Evolutionary conservation across 2,113 vertebrate species (phyloP), one percentile per base, ranked within the genome.

Genomic region (Lonchura striata): DNA sequence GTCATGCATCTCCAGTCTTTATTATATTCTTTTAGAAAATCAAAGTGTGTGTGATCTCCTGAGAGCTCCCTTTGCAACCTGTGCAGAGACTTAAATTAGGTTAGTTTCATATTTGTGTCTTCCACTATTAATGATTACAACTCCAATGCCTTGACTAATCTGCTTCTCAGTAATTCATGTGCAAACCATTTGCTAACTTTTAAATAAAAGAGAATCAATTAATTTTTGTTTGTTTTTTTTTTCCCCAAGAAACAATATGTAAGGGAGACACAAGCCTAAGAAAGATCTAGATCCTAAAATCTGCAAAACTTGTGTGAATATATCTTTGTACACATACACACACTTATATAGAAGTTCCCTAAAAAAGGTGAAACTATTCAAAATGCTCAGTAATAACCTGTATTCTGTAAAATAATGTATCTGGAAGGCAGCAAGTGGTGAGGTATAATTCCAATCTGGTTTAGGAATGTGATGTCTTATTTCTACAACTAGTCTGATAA

Each of bases 51-150:
- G 50, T 89, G 42, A 82, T 75, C 71, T 96, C 70, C 33, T 52
- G 74, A 84, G 88, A 91, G 22, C 72, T 86, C 35, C 42, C 24
- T 93, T 86, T 90, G 37, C 44, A 83, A 63, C 52, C 71, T 75
- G 72, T 80, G 35, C 63, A 76, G 77, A 81, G 57, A 75, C 66
- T 84, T 86, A 86, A 28, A 84, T 94, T 79, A 85, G 21, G 66
- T 92, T 92, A 80, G 78, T 87, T 96, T 93, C 41, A 42, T 88
- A 86, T 95, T 95, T 92, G 23, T 0, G 0, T 89, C 69, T 89
- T 80, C 76, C 56, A 39, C 46, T 89, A 66, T 63, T 90, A 92
- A 78, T 75, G 50, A 85, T 94, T 92, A 49, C 65, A 90, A 86
- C 22, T 86, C 37, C 24, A 74, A 33, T 72, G 56, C 20, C 49